Base-by-base conservation (phyloP, 2,797 vertebrate species). In the Lacerta viridis region DNA sequence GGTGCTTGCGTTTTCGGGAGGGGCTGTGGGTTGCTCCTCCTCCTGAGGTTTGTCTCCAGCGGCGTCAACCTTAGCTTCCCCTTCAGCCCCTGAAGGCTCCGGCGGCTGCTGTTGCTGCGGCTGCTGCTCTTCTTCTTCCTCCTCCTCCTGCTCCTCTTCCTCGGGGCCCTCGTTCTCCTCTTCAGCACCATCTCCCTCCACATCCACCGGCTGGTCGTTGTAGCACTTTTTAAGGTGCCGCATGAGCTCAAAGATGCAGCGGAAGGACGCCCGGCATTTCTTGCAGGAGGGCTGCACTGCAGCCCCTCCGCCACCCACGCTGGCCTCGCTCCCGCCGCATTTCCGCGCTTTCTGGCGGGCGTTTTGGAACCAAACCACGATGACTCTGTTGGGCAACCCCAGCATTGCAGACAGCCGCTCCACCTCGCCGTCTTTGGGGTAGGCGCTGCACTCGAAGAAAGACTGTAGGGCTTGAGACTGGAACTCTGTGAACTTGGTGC, bases 311-410 rank as follows among this genome's bases (percentile, higher is more conserved):
- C 76, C 75, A 0, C 23, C 61, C 0, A 90, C 27, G 2, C 93
- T 84, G 0, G 91, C 92, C 9, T 94, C 94, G 1, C 92, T 95
- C 0, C 91, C 91, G 17, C 94, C 95, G 27, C 92, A 94, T 87
- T 96, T 97, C 8, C 96, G 95, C 11, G 95, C 96, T 87, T 96
- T 96, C 92, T 97, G 96, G 46, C 96, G 96, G 13, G 96, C 96
- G 5, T 97, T 97, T 91, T 97, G 96, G 92, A 97, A 97, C 96
- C 96, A 97, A 2, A 97, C 95, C 1, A 97, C 96, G 3, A 97
- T 93, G 43, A 96, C 96, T 0, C 96, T 90, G 84, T 95, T 95
- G 39, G 96, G 93, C 87, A 97, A 90, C 10, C 95, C 95, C 91
- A 97, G 25, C 69, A 97, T 91, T 23, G 50, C 85, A 2, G 96